Percentiles rank a stretch among this genome's conserved stretches.
Conservation (phyloP, 1,140 invertebrate species). For the Teleopsis dalmanni region DNA sequence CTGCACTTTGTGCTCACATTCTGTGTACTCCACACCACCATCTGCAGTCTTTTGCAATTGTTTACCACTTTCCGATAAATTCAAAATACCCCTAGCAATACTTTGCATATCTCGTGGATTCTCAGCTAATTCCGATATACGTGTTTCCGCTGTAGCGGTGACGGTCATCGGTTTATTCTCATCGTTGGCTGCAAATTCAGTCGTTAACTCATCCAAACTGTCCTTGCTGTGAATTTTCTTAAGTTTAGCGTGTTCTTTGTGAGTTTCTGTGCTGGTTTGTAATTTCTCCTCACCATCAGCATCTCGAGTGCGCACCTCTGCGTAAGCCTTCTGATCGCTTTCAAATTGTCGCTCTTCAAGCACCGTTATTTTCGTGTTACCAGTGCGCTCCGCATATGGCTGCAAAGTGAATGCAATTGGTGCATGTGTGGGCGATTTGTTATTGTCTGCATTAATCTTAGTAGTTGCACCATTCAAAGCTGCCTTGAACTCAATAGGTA, state of each 20-base stretch:
- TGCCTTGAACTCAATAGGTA: background rate
- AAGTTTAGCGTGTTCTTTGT: conserved; percentile 33
- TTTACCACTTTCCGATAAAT: conserved; percentile 42
- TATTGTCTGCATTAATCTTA: background rate
- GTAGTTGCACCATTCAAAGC: background rate
- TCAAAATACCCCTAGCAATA: conserved; percentile 41
- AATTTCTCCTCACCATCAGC: conserved; percentile 32
- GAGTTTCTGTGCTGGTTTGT: conserved; percentile 31
- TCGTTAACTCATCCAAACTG: conserved; percentile 28
- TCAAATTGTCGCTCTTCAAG: conserved; percentile 32
- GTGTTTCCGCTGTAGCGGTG: conserved; percentile 36
- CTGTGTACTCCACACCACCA: conserved; percentile 23
- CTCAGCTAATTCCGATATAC: conserved; percentile 32
- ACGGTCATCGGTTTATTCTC: conserved; percentile 34
- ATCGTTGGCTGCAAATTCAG: conserved; percentile 16
- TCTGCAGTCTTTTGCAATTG: conserved; percentile 24
- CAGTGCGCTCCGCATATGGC: conserved; percentile 25
- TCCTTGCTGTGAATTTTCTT: conserved; percentile 41
- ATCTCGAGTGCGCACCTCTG: conserved; percentile 28
- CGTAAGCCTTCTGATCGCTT: conserved; percentile 30
- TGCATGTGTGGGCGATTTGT: background rate
- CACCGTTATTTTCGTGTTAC: conserved; percentile 16
- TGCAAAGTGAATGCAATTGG: conserved; percentile 30
- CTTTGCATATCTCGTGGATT: conserved; percentile 43
- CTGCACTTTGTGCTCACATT: conserved; percentile 31